Conservation (phyloP, 2,888 invertebrate species). For the Drosophila mettleri region DNA sequence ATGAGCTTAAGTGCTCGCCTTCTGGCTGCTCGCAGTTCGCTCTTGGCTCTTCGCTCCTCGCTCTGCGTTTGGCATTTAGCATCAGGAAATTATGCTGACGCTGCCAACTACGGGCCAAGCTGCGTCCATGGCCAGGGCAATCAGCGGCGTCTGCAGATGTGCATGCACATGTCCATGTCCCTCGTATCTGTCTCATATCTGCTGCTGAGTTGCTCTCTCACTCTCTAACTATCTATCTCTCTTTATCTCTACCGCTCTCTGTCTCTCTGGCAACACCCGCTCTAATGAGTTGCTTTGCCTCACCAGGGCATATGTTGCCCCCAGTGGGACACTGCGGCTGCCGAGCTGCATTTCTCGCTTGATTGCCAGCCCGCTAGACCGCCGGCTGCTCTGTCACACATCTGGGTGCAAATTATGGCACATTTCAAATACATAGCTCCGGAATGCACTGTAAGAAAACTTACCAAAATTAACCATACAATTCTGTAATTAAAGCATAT, state of each 20-base stretch:
- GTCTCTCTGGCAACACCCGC: conserved; percentile 51
- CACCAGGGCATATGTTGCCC: conserved; percentile 65
- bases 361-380: conserved; percentile 64
- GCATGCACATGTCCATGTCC: conserved; percentile 59
- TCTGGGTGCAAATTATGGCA: conserved; percentile 79
- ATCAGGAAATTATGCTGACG: conserved; percentile 84
- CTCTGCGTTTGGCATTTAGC: conserved; percentile 81
- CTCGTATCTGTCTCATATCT: conserved; percentile 66
- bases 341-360: conserved; percentile 62
- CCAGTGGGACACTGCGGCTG: conserved; percentile 20
- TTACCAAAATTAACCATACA: no score
- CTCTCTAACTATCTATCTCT: conserved; percentile 17
- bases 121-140: conserved; percentile 56
- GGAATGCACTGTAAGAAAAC: conserved; percentile 47
- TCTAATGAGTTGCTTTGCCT: conserved; percentile 81
- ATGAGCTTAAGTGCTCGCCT: conserved; percentile 73
- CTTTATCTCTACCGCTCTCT: conserved; percentile 20
- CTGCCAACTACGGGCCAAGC: conserved; percentile 71
- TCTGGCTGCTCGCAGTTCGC: conserved; percentile 35
- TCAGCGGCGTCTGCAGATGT: conserved; percentile 76
- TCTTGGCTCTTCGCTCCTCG: neutral
- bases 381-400: conserved; percentile 76
- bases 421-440: conserved; percentile 71
- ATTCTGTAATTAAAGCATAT: no score
- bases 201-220: conserved; percentile 42